Evolutionary conservation across 2,797 vertebrate genomes (phyloP).

Genomic region (Tapirus indicus): DNA sequence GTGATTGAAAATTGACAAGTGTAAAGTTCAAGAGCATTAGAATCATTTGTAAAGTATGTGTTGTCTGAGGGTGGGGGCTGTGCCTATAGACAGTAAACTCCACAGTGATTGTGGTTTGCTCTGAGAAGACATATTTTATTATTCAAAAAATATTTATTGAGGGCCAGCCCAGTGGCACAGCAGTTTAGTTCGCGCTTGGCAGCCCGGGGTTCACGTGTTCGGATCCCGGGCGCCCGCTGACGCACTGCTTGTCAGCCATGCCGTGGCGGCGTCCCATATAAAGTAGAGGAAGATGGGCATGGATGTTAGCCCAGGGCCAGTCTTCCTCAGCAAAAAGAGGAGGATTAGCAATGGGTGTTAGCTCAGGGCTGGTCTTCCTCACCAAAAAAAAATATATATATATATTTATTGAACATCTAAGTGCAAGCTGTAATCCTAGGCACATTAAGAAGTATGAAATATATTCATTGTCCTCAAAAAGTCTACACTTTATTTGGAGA

Average conservation of each 20-base stretch:
- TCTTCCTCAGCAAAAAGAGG: too few species aligned
- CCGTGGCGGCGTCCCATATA: too few species aligned
- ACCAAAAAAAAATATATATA: too few species aligned
- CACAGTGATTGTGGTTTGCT: background rate
- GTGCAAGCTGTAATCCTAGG: background rate
- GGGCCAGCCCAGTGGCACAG: too few species aligned
- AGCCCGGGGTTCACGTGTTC: too few species aligned
- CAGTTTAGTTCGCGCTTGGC: too few species aligned
- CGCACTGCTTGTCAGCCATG: too few species aligned
- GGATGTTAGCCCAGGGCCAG: too few species aligned
- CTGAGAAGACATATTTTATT: background rate
- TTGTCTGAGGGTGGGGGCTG: background rate
- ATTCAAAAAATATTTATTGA: background rate
- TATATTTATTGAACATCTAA: background rate
- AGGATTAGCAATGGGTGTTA: too few species aligned
- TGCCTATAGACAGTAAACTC: background rate
- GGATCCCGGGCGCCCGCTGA: too few species aligned
- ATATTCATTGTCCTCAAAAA: background rate
- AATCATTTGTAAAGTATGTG: background rate
- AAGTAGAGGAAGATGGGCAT: too few species aligned
- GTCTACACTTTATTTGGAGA: background rate
- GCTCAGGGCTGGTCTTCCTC: too few species aligned
- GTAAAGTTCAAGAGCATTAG: background rate
- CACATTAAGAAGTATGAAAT: background rate
- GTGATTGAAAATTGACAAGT: background rate